A percentile compares a stretch with the other conserved stretches of the same genome.
phyloP scores from a whole-genome alignment of 2,888 invertebrate genomes.

The Beris morrisii region DNA sequence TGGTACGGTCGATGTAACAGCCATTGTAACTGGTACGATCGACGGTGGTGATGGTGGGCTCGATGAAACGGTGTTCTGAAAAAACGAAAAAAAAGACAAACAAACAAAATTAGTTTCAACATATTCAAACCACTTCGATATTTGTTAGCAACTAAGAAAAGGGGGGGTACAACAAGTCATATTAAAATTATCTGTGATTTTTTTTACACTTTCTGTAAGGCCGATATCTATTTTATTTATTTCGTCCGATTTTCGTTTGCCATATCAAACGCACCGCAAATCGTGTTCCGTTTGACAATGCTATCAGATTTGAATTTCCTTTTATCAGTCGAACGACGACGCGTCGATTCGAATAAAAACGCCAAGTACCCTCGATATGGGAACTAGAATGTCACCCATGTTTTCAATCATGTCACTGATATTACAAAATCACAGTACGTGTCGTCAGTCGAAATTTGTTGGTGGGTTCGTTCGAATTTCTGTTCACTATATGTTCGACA shows the following conservation, averaged over 20 bases:
- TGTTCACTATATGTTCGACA: slow-evolving; percentile 7
- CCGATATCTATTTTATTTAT: no score
- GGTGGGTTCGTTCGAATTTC: no score
- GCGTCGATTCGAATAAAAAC: slow-evolving; percentile 13
- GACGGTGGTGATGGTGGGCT: slow-evolving; percentile 69
- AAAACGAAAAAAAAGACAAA: slow-evolving; percentile 33
- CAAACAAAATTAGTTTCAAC: slow-evolving; percentile 4
- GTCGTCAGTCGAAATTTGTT: neutral
- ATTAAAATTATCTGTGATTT: no score
- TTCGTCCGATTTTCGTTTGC: no score
- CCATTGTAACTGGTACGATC: slow-evolving; percentile 60
- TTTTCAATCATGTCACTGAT: neutral
- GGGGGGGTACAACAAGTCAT: no score
- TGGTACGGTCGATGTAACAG: slow-evolving; percentile 59
- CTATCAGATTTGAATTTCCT: no score
- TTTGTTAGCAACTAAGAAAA: no score
- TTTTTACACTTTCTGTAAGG: neutral
- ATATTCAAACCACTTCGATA: no score
- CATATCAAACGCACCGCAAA: slow-evolving; percentile 33
- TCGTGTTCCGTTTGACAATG: slow-evolving; percentile 33
- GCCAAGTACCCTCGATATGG: slow-evolving; percentile 21
- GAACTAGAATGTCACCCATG: slow-evolving; percentile 11
- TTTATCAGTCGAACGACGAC: no score
- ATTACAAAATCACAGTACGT: slow-evolving; percentile 15
- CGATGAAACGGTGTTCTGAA: slow-evolving; percentile 65